Evolutionary conservation across 2,888 invertebrate species (phyloP), one percentile per base, ranked within the genome.

Genomic region (Noctua janthina): DNA sequence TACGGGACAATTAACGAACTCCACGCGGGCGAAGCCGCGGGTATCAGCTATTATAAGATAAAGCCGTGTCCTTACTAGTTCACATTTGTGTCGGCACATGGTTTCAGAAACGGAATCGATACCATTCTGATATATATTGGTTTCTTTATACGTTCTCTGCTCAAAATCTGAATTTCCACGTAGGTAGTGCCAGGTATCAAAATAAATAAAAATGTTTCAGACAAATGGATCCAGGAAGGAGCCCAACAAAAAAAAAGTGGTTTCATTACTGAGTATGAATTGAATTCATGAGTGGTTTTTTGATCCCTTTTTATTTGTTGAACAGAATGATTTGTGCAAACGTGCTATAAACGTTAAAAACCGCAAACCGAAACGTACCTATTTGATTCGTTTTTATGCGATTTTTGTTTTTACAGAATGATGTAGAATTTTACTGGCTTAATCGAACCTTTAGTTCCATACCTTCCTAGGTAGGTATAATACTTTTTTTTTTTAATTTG

Each of bases 341-440:
- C 35, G 17, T 76, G 39, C 13, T 49, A 39, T 29, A 81, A 70
- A 15, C 62, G 11, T 64, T 56, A 20, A 64, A 75, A 77, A 77
- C 77, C 78, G 10, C 84, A 81, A 77, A 43, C 69, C 64, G 69
- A 83, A 77, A 64, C 29, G 2, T 43, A 70, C 29, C 15, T 67
- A 70, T 81, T 81, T 83, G 39, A 76, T 81, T 69, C 56, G 69
- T 70, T 70, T 74, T 69, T 66, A 70, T 43, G 49, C 62, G 39
- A 39, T 43, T 43, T 49, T 46, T 23, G 62, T 68, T n/a, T 67
- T 83, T 76, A 62, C 13, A 69, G 13, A 77, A 77, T 49, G 23
- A n/a, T 49, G 1, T 4, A 56, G 7, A 54, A 49, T 54, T 54
- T 83, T 51, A 51, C 13, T 35, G 4, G 6, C 20, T 39, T 5